phyloP scores from a whole-genome alignment of 1,140 invertebrate species.

The Drosophila pandora region DNA sequence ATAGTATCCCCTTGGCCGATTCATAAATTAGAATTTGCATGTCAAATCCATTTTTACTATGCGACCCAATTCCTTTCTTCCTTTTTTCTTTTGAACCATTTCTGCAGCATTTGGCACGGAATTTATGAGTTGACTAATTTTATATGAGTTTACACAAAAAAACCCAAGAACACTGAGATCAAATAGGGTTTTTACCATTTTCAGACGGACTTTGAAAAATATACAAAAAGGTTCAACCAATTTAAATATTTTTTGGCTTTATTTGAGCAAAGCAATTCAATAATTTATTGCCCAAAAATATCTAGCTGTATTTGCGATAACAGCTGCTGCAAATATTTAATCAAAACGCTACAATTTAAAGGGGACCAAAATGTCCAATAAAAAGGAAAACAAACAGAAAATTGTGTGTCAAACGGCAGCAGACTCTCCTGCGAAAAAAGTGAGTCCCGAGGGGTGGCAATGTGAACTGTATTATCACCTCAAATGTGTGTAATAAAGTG shows the following conservation, averaged over 20 bases:
- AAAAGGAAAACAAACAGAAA: conserved; percentile 31
- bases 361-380: conserved; percentile 13
- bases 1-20: conserved; percentile 16
- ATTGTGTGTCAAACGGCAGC: conserved; percentile 51
- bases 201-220: conserved; percentile 72
- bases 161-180: conserved; percentile 17
- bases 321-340: conserved; percentile 75
- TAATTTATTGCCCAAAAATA: conserved; percentile 67
- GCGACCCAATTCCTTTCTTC: conserved; percentile 2
- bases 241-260: conserved; percentile 17
- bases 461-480: conserved; percentile 77
- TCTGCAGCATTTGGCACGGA: conserved; percentile 70
- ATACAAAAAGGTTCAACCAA: conserved; percentile 17
- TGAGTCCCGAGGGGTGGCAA: conserved; percentile 27
- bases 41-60: conserved; percentile 38
- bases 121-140: conserved; percentile 68
- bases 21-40: conserved; percentile 72
- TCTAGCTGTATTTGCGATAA: conserved; percentile 58
- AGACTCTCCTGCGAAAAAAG: conserved; percentile 15
- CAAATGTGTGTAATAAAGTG: conserved; percentile 80
- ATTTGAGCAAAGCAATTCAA: conserved; percentile 62
- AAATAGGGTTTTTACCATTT: conserved; percentile 76
- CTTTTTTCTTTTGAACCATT: conserved; percentile 20
- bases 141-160: conserved; percentile 59
- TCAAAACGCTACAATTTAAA: conserved; percentile 57